Evolutionary conservation across 2,888 invertebrate species (phyloP), one percentile per base, ranked within the genome.

Genomic region (Noctua comes): DNA sequence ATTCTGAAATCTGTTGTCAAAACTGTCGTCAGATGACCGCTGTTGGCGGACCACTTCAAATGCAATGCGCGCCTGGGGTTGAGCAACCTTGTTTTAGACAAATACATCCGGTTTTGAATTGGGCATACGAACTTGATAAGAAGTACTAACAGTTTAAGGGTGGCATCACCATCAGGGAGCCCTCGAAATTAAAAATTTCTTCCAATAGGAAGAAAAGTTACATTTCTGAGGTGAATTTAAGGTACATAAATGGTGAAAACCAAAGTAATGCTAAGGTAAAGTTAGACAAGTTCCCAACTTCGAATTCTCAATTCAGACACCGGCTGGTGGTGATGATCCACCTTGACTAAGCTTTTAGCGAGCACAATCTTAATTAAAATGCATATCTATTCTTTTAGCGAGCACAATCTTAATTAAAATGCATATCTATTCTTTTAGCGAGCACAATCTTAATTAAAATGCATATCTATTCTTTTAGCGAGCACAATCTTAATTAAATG

Each of bases 361-460:
- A 36, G 36, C 40, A 40, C 40, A 40, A 40, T 40, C 40, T 40
- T 40, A 40, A 40, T 40, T 40, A 40, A 40, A 40, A 7, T 40
- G 40, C 40, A 40, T 40, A 40, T 7, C 40, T 40, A 40, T 40
- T 40, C 75, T 79, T 79, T 40, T 59, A 76, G 76, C 21, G 21
- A 36, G 36, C 40, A 40, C 40, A 40, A 40, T 40, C 40, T 40
- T 40, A 7, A 40, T 40, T 40, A 40, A 40, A 40, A 40, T 40
- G 40, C 40, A 40, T 40, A 40, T 7, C 40, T 40, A 40, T 40
- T 40, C 75, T 78, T 79, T 40, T 59, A 76, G 76, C 21, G 16
- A 74, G 83, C 36, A 54, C 80, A 80, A 86, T 81, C 73, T 54
- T 68, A 80, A 88, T 79, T 77, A 65, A 73, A 80, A 51, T 57